phyloP scores from a whole-genome alignment of 2,113 vertebrate species.

The Pan paniscus region DNA sequence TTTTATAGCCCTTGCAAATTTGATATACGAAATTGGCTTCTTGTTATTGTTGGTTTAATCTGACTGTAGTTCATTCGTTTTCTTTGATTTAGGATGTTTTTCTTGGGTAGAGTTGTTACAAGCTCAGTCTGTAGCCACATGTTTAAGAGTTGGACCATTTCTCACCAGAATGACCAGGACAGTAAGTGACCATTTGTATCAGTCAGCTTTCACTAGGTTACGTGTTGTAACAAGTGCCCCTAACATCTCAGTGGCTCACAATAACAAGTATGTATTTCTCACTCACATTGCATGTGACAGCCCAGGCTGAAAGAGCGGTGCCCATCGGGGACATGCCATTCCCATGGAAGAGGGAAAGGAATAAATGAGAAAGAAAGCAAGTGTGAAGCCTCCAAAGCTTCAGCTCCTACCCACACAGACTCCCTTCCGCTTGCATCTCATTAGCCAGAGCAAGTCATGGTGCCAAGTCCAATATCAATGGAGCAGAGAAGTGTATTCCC shows the following conservation, averaged over 20 bases:
- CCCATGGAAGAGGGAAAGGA: background rate
- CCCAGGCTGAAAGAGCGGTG: background rate
- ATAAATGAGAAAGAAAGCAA: background rate
- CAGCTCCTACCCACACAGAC: background rate
- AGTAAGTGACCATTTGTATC: background rate
- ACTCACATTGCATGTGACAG: background rate
- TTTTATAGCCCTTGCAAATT: background rate
- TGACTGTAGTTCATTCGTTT: background rate
- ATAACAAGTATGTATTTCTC: background rate
- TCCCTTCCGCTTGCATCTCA: background rate
- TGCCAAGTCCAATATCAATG: background rate
- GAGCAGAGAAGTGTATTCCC: background rate
- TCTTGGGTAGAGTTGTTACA: background rate
- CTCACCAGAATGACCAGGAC: background rate
- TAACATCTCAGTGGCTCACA: background rate
- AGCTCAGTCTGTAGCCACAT: background rate
- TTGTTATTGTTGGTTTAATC: background rate
- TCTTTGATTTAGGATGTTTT: background rate
- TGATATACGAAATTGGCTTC: background rate
- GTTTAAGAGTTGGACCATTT: background rate
- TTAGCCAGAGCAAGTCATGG: background rate
- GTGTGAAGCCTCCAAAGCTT: too few relatives aligned
- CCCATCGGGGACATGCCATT: accelerated
- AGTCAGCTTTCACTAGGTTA: background rate
- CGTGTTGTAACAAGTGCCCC: background rate